These are phyloP conservation scores for Micrasema longulum DNA, from an alignment of 1,140 invertebrate genomes.

Conservation along the genomic window DNA sequence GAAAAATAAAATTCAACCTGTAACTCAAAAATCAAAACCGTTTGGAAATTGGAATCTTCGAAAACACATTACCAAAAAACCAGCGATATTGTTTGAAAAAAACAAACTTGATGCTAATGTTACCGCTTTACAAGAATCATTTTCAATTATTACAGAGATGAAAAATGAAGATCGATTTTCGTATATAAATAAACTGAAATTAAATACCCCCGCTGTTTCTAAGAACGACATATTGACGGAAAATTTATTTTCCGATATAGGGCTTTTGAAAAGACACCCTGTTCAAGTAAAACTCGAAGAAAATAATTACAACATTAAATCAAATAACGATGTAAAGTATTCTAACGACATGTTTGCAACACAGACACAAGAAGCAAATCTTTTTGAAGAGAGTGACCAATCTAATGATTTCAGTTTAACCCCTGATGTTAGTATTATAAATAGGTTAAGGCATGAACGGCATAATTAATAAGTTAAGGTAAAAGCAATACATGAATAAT, in stretches of 20 bases:
- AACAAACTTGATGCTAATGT: background rate
- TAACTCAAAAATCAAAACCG: conserved; percentile 18
- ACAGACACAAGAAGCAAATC: conserved; percentile 1
- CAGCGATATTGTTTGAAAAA: background rate
- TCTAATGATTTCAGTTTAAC: conserved; percentile 31
- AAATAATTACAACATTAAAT: too few species aligned
- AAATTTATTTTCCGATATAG: too few species aligned
- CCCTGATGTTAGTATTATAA: conserved; percentile 31
- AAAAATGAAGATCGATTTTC: background rate
- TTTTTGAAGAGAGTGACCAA: background rate
- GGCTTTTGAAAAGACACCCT: too few species aligned
- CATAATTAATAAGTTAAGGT: too few species aligned
- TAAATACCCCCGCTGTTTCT: background rate
- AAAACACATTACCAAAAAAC: conserved; percentile 19
- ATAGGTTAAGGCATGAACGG: conserved; percentile 7
- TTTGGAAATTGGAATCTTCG: conserved; percentile 34
- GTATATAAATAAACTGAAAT: conserved; percentile 6
- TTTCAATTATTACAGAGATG: background rate
- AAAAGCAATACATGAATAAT: too few species aligned
- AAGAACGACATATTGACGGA: too few species aligned
- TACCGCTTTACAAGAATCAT: background rate
- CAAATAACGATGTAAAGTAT: background rate
- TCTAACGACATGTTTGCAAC: conserved; percentile 29
- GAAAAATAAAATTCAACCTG: background rate
- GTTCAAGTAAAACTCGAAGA: too few species aligned